Evolutionary conservation across 1,140 invertebrate species (phyloP).

Genomic region (Lepidurus couesii): DNA sequence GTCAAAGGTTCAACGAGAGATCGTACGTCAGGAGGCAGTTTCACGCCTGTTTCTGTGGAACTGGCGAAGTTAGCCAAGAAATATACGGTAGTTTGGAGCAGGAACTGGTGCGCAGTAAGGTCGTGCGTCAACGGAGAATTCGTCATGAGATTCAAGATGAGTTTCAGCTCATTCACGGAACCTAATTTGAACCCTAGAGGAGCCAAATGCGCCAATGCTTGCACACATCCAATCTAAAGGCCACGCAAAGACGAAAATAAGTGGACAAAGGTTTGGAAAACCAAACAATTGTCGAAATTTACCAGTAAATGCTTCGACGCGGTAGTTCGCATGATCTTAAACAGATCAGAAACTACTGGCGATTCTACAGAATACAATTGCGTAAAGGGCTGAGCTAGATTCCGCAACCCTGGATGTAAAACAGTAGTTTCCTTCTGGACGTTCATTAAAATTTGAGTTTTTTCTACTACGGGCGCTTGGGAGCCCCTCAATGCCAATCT

Average conservation of each 20-base stretch:
- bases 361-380: background rate
- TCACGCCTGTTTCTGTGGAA: background rate
- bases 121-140: slow-evolving; percentile 57
- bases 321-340: background rate
- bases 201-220: slow-evolving; percentile 46
- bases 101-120: slow-evolving; percentile 56
- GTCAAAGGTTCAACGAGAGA: slow-evolving; percentile 57
- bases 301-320: slow-evolving; percentile 1
- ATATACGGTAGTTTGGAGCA: slow-evolving; percentile 58
- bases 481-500: background rate
- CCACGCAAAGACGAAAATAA: slow-evolving; percentile 18
- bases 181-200: slow-evolving; percentile 47
- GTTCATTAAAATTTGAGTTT: background rate
- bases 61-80: slow-evolving; percentile 47
- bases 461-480: background rate
- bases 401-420: background rate
- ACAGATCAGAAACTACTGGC: background rate
- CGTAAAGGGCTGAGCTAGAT: background rate
- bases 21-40: slow-evolving; percentile 44
- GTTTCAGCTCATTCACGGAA: slow-evolving; percentile 47
- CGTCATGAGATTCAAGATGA: slow-evolving; percentile 52
- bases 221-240: slow-evolving; percentile 49
- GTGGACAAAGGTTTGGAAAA: slow-evolving; percentile 1
- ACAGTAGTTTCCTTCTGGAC: background rate
- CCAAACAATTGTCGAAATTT: background rate